These are phyloP conservation scores for Desmodus rotundus DNA, from an alignment of 2,113 vertebrate species.

Conservation along the genomic window DNA sequence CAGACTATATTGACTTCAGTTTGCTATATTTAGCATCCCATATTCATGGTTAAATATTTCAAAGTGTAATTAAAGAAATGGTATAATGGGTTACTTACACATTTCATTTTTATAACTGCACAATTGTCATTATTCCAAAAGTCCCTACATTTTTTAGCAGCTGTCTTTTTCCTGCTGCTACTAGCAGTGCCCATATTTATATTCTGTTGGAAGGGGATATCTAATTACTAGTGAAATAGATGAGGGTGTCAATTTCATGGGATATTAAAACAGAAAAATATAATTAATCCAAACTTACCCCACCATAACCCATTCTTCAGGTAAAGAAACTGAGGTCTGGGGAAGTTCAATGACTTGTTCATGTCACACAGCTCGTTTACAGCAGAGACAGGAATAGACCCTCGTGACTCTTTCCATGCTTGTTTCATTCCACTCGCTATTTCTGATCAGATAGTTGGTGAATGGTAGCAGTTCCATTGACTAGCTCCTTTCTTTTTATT, in stretches of 20 bases:
- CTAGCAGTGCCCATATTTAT: neutral
- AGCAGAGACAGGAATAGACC: neutral
- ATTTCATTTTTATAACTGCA: neutral
- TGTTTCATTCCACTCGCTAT: neutral
- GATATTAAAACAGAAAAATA: neutral
- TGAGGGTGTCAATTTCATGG: neutral
- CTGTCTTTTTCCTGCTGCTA: neutral
- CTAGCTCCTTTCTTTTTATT: slow-evolving; percentile 24
- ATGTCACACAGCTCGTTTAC: neutral
- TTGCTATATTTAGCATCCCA: neutral
- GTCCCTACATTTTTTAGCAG: neutral
- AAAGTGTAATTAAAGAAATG: neutral
- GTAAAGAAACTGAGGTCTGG: neutral
- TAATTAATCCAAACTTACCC: neutral
- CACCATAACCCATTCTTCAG: neutral
- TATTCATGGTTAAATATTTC: neutral
- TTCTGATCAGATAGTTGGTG: slow-evolving; percentile 32
- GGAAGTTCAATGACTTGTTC: neutral
- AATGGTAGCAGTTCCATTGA: slow-evolving; percentile 14
- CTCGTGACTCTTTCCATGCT: neutral
- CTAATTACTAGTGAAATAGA: neutral
- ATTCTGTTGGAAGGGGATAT: neutral
- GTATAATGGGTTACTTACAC: neutral
- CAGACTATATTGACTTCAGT: neutral
- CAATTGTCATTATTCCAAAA: neutral